phyloP scores from a whole-genome alignment of 2,888 invertebrate genomes.

The Drosophila ezoana region DNA sequence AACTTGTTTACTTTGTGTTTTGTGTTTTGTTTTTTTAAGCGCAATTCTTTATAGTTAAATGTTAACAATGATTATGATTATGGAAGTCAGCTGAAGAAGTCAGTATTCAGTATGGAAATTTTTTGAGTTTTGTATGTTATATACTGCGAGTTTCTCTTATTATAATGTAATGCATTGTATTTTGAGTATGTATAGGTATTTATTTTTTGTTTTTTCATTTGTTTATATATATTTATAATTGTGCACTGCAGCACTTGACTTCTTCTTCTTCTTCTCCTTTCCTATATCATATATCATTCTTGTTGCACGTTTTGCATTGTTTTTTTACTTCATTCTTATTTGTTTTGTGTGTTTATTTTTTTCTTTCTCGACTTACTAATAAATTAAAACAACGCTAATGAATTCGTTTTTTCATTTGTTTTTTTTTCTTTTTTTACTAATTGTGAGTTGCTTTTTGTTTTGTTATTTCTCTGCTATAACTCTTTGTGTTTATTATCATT shows the following conservation, averaged over 20 bases:
- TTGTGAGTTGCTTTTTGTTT: constrained; percentile 54
- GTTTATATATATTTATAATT: constrained; percentile 40
- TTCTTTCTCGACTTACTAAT: constrained; percentile 64
- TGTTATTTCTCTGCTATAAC: constrained; percentile 31
- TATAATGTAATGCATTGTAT: constrained; percentile 62
- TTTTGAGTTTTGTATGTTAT: constrained; percentile 47
- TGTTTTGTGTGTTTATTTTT: constrained; percentile 8
- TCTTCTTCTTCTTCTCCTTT: constrained; percentile 21
- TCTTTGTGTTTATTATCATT: constrained; percentile 53
- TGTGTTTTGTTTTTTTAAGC: constrained; percentile 51
- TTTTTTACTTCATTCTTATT: constrained; percentile 10
- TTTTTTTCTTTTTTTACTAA: constrained; percentile 54
- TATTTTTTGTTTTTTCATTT: constrained; percentile 23
- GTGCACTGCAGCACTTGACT: constrained; percentile 51
- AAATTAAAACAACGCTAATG: constrained; percentile 79
- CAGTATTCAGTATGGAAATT: constrained; percentile 61
- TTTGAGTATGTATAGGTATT: constrained; percentile 72
- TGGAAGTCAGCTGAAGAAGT: constrained; percentile 79
- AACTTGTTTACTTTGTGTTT: constrained; percentile 19
- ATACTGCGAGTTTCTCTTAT: constrained; percentile 60
- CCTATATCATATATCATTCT: constrained; percentile 56
- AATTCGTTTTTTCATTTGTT: constrained; percentile 57
- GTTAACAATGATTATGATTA: constrained; percentile 80
- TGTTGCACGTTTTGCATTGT: constrained; percentile 49
- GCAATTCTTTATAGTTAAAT: constrained; percentile 77